Percentiles rank a stretch among this genome's conserved stretches.
These are phyloP conservation scores for Buphagus erythrorhynchus DNA, from an alignment of 2,797 vertebrate genomes.

Conservation along the genomic window DNA sequence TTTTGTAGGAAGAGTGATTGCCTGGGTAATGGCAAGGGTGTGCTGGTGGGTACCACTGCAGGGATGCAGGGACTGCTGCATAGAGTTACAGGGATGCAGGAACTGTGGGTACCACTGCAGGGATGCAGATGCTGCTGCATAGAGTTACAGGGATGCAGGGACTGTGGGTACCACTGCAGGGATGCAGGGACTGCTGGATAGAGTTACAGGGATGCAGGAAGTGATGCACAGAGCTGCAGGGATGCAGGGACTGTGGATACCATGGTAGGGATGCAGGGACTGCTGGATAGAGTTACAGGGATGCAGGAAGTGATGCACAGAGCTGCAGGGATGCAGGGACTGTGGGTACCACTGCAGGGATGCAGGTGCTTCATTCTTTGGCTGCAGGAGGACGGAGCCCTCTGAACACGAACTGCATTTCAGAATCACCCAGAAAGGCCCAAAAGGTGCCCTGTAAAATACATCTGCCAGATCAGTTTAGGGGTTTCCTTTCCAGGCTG, in stretches of 20 bases:
- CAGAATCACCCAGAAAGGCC: background rate
- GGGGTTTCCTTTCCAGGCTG: background rate
- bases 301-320: background rate
- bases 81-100: background rate
- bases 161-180: background rate
- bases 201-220: background rate
- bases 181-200: rapidly evolving
- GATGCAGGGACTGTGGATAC: background rate
- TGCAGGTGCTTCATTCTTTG: background rate
- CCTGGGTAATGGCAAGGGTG: background rate
- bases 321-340: rapidly evolving
- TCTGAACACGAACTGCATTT: rapidly evolving
- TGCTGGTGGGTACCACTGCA: rapidly evolving
- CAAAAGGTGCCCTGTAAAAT: background rate
- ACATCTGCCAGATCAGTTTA: background rate
- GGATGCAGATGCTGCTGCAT: rapidly evolving
- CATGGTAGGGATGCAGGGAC: rapidly evolving
- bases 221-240: rapidly evolving
- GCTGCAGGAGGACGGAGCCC: rapidly evolving
- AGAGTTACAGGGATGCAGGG: background rate
- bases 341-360: background rate
- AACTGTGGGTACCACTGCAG: rapidly evolving
- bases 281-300: background rate
- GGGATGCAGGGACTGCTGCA: rapidly evolving
- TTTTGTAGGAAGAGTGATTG: background rate